A percentile compares a stretch with the other conserved stretches of the same genome.
phyloP scores from a whole-genome alignment of 2,113 vertebrate species.

The Melanerpes aurifrons region DNA sequence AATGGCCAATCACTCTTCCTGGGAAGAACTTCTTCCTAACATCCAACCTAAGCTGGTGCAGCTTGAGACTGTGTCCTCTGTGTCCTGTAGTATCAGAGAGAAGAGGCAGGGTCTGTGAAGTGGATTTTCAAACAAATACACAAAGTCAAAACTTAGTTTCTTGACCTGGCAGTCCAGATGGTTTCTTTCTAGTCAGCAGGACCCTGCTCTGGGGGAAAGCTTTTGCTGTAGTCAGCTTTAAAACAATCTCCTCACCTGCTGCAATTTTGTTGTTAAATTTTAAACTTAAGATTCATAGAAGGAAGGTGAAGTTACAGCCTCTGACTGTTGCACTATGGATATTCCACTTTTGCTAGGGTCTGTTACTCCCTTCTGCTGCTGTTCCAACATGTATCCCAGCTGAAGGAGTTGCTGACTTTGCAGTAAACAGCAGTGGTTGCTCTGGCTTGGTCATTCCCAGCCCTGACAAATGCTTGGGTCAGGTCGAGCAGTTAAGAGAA shows the following conservation, averaged over 20 bases:
- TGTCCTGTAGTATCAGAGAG: neutral
- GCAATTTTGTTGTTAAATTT: neutral
- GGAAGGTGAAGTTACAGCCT: neutral
- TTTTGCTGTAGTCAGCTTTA: neutral
- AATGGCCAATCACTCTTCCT: too few relatives aligned
- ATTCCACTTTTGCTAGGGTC: neutral
- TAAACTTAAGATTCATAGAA: neutral
- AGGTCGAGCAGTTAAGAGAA: neutral
- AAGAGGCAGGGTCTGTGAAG: neutral
- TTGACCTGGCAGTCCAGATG: neutral
- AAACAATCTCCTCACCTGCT: neutral
- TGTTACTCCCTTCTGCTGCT: neutral
- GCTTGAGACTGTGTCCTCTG: too few relatives aligned
- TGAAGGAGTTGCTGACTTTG: neutral
- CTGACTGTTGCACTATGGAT: neutral
- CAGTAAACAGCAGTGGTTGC: neutral
- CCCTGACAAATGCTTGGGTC: neutral
- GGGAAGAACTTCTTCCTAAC: too few relatives aligned
- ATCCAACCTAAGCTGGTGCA: too few relatives aligned
- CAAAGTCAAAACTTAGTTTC: neutral
- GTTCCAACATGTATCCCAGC: neutral
- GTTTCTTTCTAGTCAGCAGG: neutral
- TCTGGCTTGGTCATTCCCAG: neutral
- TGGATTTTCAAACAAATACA: neutral
- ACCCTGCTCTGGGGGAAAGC: neutral